Conservation (phyloP, 2,888 invertebrate genomes). For the Hypsopygia costalis region DNA sequence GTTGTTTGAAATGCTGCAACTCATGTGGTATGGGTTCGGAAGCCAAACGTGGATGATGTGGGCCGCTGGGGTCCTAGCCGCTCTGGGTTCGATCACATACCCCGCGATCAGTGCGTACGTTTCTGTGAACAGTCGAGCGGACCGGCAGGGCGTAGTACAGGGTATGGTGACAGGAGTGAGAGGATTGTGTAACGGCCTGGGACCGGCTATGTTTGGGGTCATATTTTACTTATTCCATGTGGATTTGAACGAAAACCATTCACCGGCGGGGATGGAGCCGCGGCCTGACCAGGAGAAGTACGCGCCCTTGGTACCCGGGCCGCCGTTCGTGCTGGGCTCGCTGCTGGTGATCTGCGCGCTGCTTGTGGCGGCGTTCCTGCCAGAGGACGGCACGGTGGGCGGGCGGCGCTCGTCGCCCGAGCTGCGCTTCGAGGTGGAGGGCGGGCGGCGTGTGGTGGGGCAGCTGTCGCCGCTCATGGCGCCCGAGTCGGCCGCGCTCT, state of each 20-base stretch:
- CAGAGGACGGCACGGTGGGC: constrained; percentile 78
- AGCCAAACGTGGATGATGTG: constrained; percentile 99
- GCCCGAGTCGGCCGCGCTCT: constrained; percentile 87
- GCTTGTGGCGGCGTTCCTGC: constrained; percentile 93
- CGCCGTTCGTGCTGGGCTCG: constrained; percentile 99
- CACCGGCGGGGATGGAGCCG: constrained; percentile 30
- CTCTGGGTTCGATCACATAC: constrained; percentile 97
- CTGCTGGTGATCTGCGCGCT: constrained; percentile 97
- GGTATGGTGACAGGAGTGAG: constrained; percentile 99
- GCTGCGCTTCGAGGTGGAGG: constrained; percentile 90
- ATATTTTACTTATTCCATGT: constrained; percentile 99
- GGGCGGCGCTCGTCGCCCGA: constrained; percentile 82
- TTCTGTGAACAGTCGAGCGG: constrained; percentile 98
- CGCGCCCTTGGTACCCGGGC: constrained; percentile 94
- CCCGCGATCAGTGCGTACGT: constrained; percentile 99
- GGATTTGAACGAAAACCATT: constrained; percentile 91
- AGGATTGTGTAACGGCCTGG: constrained; percentile 98
- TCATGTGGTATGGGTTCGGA: constrained; percentile 98
- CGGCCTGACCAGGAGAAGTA: constrained; percentile 71
- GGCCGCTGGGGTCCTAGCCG: constrained; percentile 98
- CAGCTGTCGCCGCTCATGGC: constrained; percentile 90
- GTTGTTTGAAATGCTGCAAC: constrained; percentile 96
- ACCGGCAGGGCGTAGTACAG: constrained; percentile 97
- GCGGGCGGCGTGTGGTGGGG: constrained; percentile 87
- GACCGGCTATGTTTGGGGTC: constrained; percentile 98